A percentile compares a stretch with the other conserved stretches of the same genome.
These are phyloP conservation scores for Agrotis segetum DNA, from an alignment of 2,888 invertebrate species.

Conservation along the genomic window DNA sequence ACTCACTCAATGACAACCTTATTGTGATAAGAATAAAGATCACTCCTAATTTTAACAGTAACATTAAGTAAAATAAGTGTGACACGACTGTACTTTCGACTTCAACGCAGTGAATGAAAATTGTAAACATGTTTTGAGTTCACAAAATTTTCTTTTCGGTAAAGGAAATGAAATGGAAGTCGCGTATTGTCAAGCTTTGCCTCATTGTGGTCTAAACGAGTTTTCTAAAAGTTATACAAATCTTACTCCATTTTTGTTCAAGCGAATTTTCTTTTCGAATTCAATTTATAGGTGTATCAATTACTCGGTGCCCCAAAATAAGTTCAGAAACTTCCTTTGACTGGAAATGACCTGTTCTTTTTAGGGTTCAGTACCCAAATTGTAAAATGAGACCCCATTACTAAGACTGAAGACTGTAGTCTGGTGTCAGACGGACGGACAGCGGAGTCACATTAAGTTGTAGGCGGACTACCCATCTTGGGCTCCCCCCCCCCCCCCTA, in stretches of 20 bases:
- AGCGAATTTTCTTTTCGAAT: constrained; percentile 43
- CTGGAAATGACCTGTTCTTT: constrained; percentile 21
- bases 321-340: constrained; percentile 10
- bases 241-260: constrained; percentile 22
- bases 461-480: no score
- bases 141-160: constrained; percentile 62
- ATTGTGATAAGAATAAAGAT: not conserved
- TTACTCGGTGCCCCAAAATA: constrained; percentile 26
- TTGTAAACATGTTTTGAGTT: constrained; percentile 63
- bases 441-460: no score
- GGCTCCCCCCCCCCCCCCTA: no score
- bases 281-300: constrained; percentile 36
- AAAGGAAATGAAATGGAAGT: constrained; percentile 46
- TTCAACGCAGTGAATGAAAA: constrained; percentile 50
- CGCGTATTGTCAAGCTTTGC: constrained; percentile 39
- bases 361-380: not conserved
- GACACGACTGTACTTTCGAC: not conserved
- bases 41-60: not conserved
- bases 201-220: constrained; percentile 54
- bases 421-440: no score
- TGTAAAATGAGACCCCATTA: no score
- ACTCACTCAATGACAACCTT: not conserved
- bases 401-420: no score
- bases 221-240: constrained; percentile 40
- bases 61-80: not conserved